Evolutionary conservation across 2,113 vertebrate species (phyloP), one percentile per base, ranked within the genome.

Genomic region (Balaeniceps rex): DNA sequence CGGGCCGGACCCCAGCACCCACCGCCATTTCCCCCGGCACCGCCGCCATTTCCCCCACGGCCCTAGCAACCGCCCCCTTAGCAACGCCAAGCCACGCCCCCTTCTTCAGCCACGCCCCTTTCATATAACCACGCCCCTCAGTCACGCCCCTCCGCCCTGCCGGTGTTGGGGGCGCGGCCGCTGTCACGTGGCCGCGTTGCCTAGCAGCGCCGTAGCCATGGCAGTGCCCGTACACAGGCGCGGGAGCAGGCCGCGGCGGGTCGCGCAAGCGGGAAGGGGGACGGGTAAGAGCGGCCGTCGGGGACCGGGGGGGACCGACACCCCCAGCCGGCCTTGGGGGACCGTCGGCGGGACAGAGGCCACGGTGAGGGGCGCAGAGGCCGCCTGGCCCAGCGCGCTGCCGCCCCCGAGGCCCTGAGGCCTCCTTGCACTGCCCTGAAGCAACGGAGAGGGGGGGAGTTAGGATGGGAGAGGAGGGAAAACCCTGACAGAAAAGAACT

Each of bases 1-100:
- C 14, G 0, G 3, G 17, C 6, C 38, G 7, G 16, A 11, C 23
- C 21, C 9, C 15, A 0, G 3, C 38, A 10, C 13, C 22, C 9
- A 3, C 12, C 38, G 29, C 57, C 85, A 74, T 80, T 40, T 44
- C 5, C 10, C 31, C 49, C 22, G 0, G 1, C 29, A 7, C 36
- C 9, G 34, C 12, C 38, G 29, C 57, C 85, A 74, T 80, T 40
- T 44, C 5, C 10, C 31, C 49, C 22, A 0, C 7, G 12, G 44
- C 57, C 57, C 8, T 52, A 38, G 42, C 75, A 68, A 28, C 60
- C 15, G 14, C 84, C 52, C 75, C 69, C 55, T 22, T 51, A 31
- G 49, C 64, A 79, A 57, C 28, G 26, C 52, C 3, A 2, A 3
- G 40, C 33, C 83, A 13, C 33, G 21, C 57, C 57, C 55, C 33